phyloP scores from a whole-genome alignment of 2,113 vertebrate genomes.

The Cathartes aura region DNA sequence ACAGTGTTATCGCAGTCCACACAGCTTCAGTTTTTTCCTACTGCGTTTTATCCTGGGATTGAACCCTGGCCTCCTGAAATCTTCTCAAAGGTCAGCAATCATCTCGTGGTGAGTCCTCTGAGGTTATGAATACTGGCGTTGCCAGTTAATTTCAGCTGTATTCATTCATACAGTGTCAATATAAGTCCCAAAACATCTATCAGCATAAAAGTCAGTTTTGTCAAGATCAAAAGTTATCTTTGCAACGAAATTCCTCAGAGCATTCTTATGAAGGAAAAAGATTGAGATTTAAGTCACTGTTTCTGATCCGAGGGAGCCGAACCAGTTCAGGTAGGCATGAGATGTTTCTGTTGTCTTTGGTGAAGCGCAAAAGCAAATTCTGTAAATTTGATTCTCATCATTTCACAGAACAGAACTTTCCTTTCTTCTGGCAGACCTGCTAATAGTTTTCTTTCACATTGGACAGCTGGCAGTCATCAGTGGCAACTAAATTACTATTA shows the following conservation, averaged over 20 bases:
- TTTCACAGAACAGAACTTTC: background rate
- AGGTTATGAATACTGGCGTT: background rate
- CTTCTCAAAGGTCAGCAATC: conserved; percentile 3
- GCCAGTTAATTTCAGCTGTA: background rate
- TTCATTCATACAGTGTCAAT: background rate
- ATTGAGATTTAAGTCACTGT: background rate
- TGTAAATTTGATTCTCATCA: background rate
- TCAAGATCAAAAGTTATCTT: background rate
- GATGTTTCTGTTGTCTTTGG: background rate
- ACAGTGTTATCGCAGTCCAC: background rate
- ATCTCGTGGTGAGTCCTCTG: background rate
- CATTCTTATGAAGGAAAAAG: background rate
- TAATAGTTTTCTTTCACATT: background rate
- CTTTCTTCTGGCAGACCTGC: background rate
- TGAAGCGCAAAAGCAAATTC: background rate
- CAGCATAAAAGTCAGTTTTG: background rate
- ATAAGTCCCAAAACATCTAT: background rate
- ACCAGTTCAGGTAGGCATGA: background rate
- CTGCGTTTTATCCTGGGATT: background rate
- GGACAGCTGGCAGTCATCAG: conserved; percentile 1
- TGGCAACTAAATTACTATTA: background rate
- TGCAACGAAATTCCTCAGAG: background rate
- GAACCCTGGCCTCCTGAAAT: background rate
- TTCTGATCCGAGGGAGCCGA: background rate
- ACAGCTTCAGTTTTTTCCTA: background rate